phyloP scores from a whole-genome alignment of 2,797 vertebrate species.

The Scolopax bukidnonensis region DNA sequence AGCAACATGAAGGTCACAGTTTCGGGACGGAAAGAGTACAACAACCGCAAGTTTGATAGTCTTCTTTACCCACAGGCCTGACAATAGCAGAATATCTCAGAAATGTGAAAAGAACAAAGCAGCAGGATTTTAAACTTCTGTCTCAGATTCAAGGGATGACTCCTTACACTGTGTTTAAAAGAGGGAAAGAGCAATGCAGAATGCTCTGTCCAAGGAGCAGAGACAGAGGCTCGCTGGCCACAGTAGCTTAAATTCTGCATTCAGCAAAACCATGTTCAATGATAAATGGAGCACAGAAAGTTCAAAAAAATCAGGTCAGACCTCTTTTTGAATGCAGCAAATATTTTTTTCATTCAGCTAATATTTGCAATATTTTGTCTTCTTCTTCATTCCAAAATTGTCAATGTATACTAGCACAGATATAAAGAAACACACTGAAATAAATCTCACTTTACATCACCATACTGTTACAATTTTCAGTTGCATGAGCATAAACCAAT shows the following conservation, averaged over 20 bases:
- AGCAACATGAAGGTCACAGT: background rate
- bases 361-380: background rate
- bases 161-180: background rate
- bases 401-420: background rate
- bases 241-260: background rate
- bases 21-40: constrained; percentile 11
- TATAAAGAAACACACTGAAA: background rate
- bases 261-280: background rate
- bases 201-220: background rate
- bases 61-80: background rate
- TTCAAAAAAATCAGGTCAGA: background rate
- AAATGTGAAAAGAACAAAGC: background rate
- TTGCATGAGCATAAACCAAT: background rate
- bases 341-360: background rate
- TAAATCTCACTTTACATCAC: background rate
- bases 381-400: background rate
- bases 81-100: background rate
- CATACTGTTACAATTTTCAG: background rate
- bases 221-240: background rate
- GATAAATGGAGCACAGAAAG: background rate
- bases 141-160: background rate
- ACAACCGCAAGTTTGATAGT: background rate
- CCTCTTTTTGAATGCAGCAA: background rate
- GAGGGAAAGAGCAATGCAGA: background rate
- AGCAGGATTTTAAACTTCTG: background rate